Conservation (phyloP, 2,888 invertebrate genomes). For the Itoplectis maculator region DNA sequence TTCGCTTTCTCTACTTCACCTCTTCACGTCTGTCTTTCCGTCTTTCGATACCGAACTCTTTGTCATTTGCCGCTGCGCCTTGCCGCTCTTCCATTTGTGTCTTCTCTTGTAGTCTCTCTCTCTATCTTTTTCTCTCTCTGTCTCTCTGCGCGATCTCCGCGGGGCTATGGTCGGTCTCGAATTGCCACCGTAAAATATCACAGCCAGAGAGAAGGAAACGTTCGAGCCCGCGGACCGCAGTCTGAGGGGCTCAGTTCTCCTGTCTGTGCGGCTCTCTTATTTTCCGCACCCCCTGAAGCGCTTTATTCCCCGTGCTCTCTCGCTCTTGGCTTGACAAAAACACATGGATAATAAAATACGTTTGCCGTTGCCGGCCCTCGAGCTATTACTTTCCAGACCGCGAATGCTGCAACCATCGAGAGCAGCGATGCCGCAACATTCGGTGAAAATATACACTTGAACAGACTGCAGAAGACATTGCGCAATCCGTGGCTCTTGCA, state of each 20-base stretch:
- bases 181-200: conserved; percentile 77
- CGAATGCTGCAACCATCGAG: conserved; percentile 9
- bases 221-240: conserved; percentile 65
- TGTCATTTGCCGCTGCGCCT: conserved; percentile 56
- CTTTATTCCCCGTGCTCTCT: conserved; percentile 42
- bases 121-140: conserved; percentile 22
- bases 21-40: conserved; percentile 46
- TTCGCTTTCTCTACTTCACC: conserved; percentile 41
- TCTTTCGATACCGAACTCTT: conserved; percentile 53
- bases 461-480: neutral
- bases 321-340: conserved; percentile 77
- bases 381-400: conserved; percentile 5
- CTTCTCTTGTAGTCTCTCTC: too few relatives aligned
- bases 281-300: conserved; percentile 18
- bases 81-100: conserved; percentile 30
- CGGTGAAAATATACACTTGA: neutral
- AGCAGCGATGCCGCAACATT: neutral
- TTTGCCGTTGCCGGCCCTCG: conserved; percentile 30
- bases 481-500: neutral
- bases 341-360: conserved; percentile 79
- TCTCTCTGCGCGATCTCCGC: conserved; percentile 6
- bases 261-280: conserved; percentile 2
- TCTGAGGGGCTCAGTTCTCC: conserved; percentile 6
- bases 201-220: conserved; percentile 77
- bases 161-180: conserved; percentile 39